Base-by-base conservation (phyloP, 2,113 vertebrate genomes). In the Toxostoma redivivum region DNA sequence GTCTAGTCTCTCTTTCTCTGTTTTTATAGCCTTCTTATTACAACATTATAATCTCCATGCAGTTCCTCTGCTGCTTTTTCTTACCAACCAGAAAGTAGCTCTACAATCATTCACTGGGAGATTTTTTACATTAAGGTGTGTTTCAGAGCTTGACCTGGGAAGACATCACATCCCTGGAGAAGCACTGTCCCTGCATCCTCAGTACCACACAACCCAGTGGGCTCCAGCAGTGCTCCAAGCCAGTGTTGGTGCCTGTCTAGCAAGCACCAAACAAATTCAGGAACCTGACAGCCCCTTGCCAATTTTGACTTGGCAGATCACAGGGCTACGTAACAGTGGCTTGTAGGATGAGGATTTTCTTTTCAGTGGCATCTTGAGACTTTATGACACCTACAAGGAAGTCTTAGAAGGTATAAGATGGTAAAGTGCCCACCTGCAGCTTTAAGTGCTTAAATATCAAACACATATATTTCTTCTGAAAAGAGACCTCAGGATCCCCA, bases 11-110 rank as follows among this genome's bases (percentile, higher is more conserved):
- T 64, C 51, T 88, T 50, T 92, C 48, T 78, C 83, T 77, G 54
- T 95, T 96, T 97, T 96, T 86, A 95, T 33, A 96, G 79, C 88
- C 47, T 56, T 76, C 73, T 88, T 92, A 67, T 37, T 92, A 73
- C 37, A 90, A 40, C 11, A 23, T 85, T 56, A 40, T 44, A 89
- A 81, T 57, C 64, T 81, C 58, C 61, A 42, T 20, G 44, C 28
- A 72, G 62, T n/a, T 92, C 44, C 37, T 88, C 72, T 67, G 48
- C 16, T 86, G 62, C 57, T 44, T 87, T 92, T 94, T 64, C 47
- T 74, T 92, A 92, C 72, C 58, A 92, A 8, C 53, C 48, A 66
- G 82, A 86, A 74, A 53, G 21, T 13, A 89, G n/a, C 56, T 58
- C 67, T 73, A 40, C 12, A 51, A 35, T 71, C 30, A 40, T 12